Evolutionary conservation across 2,888 invertebrate genomes (phyloP), one percentile per base, ranked within the genome.

Genomic region (Spodoptera exigua): DNA sequence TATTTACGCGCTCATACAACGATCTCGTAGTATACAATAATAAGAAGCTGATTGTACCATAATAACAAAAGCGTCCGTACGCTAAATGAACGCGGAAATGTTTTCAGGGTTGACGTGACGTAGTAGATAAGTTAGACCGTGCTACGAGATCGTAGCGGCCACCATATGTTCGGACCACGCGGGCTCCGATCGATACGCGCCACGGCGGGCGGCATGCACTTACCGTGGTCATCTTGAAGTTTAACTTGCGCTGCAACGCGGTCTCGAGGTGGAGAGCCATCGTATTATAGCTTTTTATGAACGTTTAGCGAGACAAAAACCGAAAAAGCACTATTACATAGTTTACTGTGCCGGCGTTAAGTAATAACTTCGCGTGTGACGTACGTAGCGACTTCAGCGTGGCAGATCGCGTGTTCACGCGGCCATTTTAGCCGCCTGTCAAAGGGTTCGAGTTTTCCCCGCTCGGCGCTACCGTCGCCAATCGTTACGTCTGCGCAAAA

Each of bases 141-240:
- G 85, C 85, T 89, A 87, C 89, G 88, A 67, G 77, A 61, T 81
- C 86, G 87, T 87, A 87, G 88, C 84, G 77, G 90, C 86, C 90
- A 94, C 87, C 94, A 94, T 93, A 93, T 93, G 94, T 91, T 92
- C 81, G 71, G 84, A 86, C 87, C 92, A 92, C 89, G 92, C 85
- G 91, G 89, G 74, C 74, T 53, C 65, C 86, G 91, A 93, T 93
- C 93, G 93, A 92, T 93, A 91, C 74, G 81, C 81, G 75, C 78
- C 81, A 75, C 82, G 84, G 84, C 86, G 82, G 86, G 80, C 84
- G 83, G 85, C 84, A 86, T 93, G 92, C 93, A 94, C 94, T 93
- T 86, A 94, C 94, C 94, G 93, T 91, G 87, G 89, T 93, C 92
- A 94, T 91, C 89, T 93, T 93, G 93, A 93, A 94, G 89, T 92